A percentile compares a stretch with the other conserved stretches of the same genome.
These are phyloP conservation scores for Cynoglossus semilaevis DNA, from an alignment of 2,113 vertebrate genomes.

Conservation along the genomic window DNA sequence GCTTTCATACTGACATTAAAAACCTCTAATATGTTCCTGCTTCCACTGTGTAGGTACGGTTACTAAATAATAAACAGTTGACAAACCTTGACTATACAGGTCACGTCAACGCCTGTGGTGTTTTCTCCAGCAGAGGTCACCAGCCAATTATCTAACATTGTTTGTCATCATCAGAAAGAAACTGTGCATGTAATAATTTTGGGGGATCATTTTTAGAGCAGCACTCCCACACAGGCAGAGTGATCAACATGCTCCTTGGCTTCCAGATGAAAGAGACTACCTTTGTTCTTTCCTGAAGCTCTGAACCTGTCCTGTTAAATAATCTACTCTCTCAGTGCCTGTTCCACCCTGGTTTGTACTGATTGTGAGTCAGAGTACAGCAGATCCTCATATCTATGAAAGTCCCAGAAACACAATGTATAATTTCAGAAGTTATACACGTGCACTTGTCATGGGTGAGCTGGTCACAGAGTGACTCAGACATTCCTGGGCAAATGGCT, in stretches of 20 bases:
- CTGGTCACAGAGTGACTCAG: too few species aligned
- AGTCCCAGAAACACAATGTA: too few species aligned
- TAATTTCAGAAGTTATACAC: too few species aligned
- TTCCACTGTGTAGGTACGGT: too few species aligned
- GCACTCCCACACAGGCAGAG: constrained; percentile 22
- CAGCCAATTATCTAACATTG: constrained; percentile 44
- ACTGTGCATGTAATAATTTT: constrained; percentile 29
- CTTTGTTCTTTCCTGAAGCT: constrained; percentile 41
- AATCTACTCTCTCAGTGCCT: constrained; percentile 20
- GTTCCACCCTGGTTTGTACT: constrained; percentile 13
- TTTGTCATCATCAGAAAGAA: constrained; percentile 52
- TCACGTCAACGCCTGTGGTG: constrained; percentile 13
- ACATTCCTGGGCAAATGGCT: too few species aligned
- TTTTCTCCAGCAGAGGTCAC: constrained; percentile 27
- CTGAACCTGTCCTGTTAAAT: constrained; percentile 31
- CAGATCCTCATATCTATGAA: neutral
- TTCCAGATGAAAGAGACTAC: constrained; percentile 35
- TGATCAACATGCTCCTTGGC: constrained; percentile 47
- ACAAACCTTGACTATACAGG: neutral
- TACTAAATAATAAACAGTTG: too few species aligned
- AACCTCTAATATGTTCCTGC: too few species aligned
- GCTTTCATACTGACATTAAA: too few species aligned
- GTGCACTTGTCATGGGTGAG: too few species aligned
- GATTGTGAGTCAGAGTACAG: constrained; percentile 4
- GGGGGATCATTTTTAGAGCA: neutral